Conservation (phyloP, 1,140 invertebrate genomes). For the Tetramorium parvispinum region DNA sequence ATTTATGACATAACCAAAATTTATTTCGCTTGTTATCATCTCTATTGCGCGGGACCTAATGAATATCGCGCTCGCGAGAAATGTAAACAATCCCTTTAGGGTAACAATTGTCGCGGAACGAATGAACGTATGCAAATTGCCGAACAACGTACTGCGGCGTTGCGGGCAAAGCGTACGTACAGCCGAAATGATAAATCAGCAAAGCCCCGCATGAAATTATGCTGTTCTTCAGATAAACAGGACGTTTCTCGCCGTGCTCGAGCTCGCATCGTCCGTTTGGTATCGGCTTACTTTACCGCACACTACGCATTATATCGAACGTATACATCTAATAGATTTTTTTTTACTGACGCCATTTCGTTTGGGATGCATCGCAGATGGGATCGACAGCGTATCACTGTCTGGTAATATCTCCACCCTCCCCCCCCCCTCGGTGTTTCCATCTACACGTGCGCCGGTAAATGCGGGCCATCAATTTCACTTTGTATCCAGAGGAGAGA, state of each 20-base stretch:
- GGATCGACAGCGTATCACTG: slow-evolving; percentile 32
- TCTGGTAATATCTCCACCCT: not conserved
- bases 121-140: slow-evolving; percentile 54
- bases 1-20: slow-evolving; percentile 54
- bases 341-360: slow-evolving; percentile 25
- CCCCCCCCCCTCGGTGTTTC: not conserved
- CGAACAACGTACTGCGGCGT: not conserved
- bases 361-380: not conserved
- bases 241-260: not conserved
- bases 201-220: slow-evolving; percentile 11
- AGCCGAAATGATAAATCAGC: slow-evolving; percentile 41
- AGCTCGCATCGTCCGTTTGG: too few relatives aligned
- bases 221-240: slow-evolving; percentile 25
- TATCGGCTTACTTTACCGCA: not conserved
- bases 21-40: slow-evolving; percentile 58
- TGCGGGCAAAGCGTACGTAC: not conserved
- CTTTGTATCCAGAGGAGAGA: slow-evolving; percentile 49
- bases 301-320: not conserved
- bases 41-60: slow-evolving; percentile 29
- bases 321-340: not conserved
- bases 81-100: slow-evolving; percentile 57
- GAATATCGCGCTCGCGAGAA: slow-evolving; percentile 48
- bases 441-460: slow-evolving; percentile 31
- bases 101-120: slow-evolving; percentile 48
- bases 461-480: slow-evolving; percentile 54